These are phyloP conservation scores for Heterodera carotae DNA, from an alignment of 1,140 invertebrate species.

Conservation along the genomic window DNA sequence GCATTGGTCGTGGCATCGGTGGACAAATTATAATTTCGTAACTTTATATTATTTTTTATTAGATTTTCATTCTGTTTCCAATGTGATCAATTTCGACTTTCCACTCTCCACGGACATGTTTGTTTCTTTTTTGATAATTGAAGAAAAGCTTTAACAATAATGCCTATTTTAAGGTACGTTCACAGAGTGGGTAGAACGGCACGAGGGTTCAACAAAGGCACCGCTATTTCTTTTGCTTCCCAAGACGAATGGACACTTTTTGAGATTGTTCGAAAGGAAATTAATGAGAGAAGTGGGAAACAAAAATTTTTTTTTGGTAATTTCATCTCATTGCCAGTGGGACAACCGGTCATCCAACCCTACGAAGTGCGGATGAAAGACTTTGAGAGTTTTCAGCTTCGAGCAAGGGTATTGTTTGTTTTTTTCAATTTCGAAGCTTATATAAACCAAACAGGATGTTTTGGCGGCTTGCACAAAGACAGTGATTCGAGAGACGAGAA, in stretches of 20 bases:
- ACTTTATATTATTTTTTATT: background rate
- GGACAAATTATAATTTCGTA: background rate
- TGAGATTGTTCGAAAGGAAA: slow-evolving; percentile 76
- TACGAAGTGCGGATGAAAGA: slow-evolving; percentile 92
- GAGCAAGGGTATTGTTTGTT: slow-evolving; percentile 71
- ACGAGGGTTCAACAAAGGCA: slow-evolving; percentile 86
- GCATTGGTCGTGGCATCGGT: slow-evolving; percentile 84
- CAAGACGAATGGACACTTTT: slow-evolving; percentile 78
- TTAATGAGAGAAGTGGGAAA: slow-evolving; percentile 67
- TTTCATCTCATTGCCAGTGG: slow-evolving; percentile 53
- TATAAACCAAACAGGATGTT: slow-evolving; percentile 73
- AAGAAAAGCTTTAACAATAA: slow-evolving; percentile 80
- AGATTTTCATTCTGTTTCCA: slow-evolving; percentile 94
- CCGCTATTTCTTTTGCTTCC: slow-evolving; percentile 88
- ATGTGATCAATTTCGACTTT: slow-evolving; percentile 98
- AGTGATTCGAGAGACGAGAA: slow-evolving; percentile 84
- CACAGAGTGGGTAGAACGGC: slow-evolving; percentile 73
- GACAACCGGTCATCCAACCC: slow-evolving; percentile 72
- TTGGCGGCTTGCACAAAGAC: slow-evolving; percentile 88
- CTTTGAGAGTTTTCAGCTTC: slow-evolving; percentile 90
- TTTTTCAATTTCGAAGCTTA: slow-evolving; percentile 36
- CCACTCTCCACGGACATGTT: slow-evolving; percentile 80
- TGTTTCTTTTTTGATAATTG: slow-evolving; percentile 75
- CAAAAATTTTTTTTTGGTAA: background rate
- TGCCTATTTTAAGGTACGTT: slow-evolving; percentile 14